These are phyloP conservation scores for Cremastinae sp. DNA, from an alignment of 2,888 invertebrate species.

Conservation along the genomic window DNA sequence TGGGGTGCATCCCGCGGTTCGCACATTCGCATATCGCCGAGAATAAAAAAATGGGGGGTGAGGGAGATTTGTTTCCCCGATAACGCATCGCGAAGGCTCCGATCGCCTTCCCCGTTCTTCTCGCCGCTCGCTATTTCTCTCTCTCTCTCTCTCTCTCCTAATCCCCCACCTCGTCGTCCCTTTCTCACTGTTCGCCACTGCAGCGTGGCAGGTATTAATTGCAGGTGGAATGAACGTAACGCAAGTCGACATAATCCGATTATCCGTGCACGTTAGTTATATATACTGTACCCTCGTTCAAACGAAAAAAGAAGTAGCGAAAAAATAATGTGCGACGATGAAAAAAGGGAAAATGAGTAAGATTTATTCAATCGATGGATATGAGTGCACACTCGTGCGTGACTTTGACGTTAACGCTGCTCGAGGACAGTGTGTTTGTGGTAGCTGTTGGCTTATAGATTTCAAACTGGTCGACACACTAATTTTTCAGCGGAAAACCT, in stretches of 20 bases:
- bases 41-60: constrained; percentile 57
- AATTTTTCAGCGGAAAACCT: too few relatives aligned
- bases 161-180: constrained; percentile 7
- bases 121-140: too few relatives aligned
- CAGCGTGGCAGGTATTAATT: constrained; percentile 72
- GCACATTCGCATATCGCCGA: constrained; percentile 40
- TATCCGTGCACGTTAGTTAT: constrained; percentile 68
- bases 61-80: constrained; percentile 65
- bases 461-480: too few relatives aligned
- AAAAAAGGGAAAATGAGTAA: background rate
- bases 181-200: constrained; percentile 38
- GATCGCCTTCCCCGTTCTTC: too few relatives aligned
- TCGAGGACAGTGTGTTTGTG: too few relatives aligned
- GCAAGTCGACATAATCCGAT: constrained; percentile 75
- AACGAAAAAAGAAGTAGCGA: background rate
- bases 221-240: constrained; percentile 74
- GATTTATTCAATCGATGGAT: too few relatives aligned
- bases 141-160: constrained; percentile 20
- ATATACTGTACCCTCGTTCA: constrained; percentile 32
- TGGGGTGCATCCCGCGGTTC: constrained; percentile 12
- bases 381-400: too few relatives aligned
- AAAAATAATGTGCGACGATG: background rate
- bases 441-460: too few relatives aligned
- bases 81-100: constrained; percentile 69
- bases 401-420: too few relatives aligned